Conservation (phyloP, 35 echinoderm and acorn worm genomes). For the Heliocidaris erythrogramma region DNA sequence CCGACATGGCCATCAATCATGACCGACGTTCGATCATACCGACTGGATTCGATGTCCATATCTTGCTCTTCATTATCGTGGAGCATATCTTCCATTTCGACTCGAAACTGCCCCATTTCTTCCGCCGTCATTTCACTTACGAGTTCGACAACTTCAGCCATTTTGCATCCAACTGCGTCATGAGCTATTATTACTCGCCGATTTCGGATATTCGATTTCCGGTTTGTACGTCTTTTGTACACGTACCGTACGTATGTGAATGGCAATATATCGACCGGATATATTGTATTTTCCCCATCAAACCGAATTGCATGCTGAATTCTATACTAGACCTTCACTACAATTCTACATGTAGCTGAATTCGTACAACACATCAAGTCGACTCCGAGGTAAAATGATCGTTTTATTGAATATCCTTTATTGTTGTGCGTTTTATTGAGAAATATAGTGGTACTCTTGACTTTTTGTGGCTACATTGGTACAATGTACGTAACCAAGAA, state of each 20-base stretch:
- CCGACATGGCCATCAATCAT: constrained; percentile 61
- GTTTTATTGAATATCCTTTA: background rate
- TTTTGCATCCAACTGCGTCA: constrained; percentile 31
- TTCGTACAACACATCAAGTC: background rate
- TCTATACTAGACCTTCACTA: background rate
- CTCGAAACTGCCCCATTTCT: constrained; percentile 45
- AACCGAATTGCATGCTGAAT: background rate
- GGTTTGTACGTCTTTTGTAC: background rate
- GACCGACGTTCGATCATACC: constrained; percentile 79
- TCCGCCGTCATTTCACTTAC: constrained; percentile 39
- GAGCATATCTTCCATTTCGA: constrained; percentile 41
- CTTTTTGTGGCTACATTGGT: background rate
- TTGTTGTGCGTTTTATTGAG: background rate
- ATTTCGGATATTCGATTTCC: background rate
- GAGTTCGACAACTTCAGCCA: constrained; percentile 25
- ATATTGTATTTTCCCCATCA: background rate
- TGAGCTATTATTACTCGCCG: background rate
- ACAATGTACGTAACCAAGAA: background rate
- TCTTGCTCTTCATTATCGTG: constrained; percentile 58
- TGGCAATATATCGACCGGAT: background rate
- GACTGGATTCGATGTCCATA: constrained; percentile 46
- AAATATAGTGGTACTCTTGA: background rate
- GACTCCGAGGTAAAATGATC: background rate
- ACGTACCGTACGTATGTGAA: background rate
- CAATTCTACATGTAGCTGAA: background rate